phyloP scores from a whole-genome alignment of 1,140 invertebrate species.

The Anagrus nilaparvatae region DNA sequence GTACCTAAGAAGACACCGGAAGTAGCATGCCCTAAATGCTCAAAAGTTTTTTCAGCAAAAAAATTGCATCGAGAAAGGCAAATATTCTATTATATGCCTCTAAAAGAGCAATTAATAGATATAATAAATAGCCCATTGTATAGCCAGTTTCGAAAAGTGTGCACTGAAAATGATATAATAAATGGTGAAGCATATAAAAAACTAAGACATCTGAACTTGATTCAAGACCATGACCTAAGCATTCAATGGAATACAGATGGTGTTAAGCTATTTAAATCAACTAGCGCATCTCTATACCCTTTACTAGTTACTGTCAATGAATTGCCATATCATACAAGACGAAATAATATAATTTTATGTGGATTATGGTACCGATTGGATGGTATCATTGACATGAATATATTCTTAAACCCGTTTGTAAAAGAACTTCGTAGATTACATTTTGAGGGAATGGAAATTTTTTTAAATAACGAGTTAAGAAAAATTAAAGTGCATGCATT shows the following conservation, averaged over 20 bases:
- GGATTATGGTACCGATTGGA: slow-evolving; percentile 11
- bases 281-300: slow-evolving; percentile 13
- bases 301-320: slow-evolving; percentile 14
- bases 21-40: too few relatives aligned
- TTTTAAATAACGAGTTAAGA: too few relatives aligned
- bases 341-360: slow-evolving; percentile 15
- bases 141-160: too few relatives aligned
- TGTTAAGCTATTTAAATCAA: not conserved
- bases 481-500: slow-evolving; percentile 12
- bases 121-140: too few relatives aligned
- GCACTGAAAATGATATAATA: not conserved
- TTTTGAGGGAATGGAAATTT: not conserved
- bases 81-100: too few relatives aligned
- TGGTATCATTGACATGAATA: not conserved
- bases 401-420: not conserved
- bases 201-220: not conserved
- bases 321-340: slow-evolving; percentile 13
- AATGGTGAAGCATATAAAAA: not conserved
- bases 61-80: too few relatives aligned
- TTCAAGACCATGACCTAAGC: not conserved
- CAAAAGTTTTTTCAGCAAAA: too few relatives aligned
- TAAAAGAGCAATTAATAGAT: too few relatives aligned
- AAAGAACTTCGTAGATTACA: not conserved
- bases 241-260: not conserved
- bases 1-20: too few relatives aligned